phyloP scores from a whole-genome alignment of 1,140 invertebrate species.

The Arion vulgaris region DNA sequence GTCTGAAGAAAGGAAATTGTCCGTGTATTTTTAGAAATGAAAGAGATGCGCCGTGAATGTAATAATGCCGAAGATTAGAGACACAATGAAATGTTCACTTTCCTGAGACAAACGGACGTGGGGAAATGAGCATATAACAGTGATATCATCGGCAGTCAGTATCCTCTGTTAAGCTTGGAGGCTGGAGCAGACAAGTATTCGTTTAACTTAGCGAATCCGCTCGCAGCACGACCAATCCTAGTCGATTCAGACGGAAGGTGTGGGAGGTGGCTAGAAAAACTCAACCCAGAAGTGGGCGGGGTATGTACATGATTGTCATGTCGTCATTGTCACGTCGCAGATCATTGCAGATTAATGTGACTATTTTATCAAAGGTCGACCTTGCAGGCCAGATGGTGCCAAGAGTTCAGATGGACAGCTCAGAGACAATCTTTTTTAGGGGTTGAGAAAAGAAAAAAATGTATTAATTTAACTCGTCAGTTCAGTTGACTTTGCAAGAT shows the following conservation, averaged over 20 bases:
- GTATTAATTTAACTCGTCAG: background rate
- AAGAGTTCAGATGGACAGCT: constrained; percentile 7
- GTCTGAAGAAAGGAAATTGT: background rate
- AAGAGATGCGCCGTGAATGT: background rate
- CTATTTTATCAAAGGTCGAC: constrained; percentile 14
- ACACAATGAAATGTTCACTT: background rate
- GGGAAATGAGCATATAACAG: too few species aligned
- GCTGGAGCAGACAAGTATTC: too few species aligned
- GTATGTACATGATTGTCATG: background rate
- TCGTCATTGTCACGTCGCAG: background rate
- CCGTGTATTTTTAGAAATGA: background rate
- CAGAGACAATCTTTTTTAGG: background rate
- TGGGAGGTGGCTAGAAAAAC: background rate
- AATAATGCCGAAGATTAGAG: background rate
- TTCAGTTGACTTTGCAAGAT: background rate
- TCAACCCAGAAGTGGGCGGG: background rate
- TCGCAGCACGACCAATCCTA: background rate
- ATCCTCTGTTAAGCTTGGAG: too few species aligned
- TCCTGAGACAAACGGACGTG: background rate
- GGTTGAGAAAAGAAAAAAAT: background rate
- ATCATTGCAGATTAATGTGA: background rate
- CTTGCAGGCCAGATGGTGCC: constrained; percentile 21
- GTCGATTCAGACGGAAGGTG: background rate
- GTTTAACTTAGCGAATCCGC: background rate
- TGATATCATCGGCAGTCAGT: too few species aligned